phyloP scores from a whole-genome alignment of 2,113 vertebrate species.

The Odocoileus virginianus region DNA sequence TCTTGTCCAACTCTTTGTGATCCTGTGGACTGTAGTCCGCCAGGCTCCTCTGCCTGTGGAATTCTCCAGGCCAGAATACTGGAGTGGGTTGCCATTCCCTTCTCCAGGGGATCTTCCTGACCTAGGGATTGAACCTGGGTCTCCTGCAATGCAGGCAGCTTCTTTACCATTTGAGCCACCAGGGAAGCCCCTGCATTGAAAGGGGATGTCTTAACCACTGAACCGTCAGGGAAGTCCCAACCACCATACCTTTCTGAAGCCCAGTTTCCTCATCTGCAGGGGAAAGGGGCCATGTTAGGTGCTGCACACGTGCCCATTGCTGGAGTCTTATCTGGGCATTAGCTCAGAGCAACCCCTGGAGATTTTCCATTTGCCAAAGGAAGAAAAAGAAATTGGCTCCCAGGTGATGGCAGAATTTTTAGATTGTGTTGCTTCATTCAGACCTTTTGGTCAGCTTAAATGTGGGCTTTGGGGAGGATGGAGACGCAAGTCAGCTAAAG shows the following conservation, averaged over 20 bases:
- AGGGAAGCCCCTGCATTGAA: not conserved
- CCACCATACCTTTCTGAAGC: not conserved
- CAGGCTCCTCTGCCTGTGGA: not conserved
- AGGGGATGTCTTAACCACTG: not conserved
- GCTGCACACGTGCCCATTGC: not conserved
- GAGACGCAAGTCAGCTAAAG: constrained; percentile 28
- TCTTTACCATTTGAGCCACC: not conserved
- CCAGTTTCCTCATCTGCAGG: not conserved
- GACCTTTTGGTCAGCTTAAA: constrained; percentile 57
- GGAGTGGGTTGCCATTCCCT: not conserved
- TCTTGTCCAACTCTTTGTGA: not conserved
- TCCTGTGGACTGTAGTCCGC: not conserved
- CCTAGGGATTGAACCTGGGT: not conserved
- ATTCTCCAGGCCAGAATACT: not conserved
- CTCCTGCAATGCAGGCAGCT: not conserved
- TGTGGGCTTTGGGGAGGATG: constrained; percentile 42
- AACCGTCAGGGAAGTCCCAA: not conserved
- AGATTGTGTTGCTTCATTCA: constrained; percentile 63
- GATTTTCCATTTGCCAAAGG: constrained; percentile 70
- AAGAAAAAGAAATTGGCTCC: constrained; percentile 75
- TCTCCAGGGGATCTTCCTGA: not conserved
- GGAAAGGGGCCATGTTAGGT: not conserved
- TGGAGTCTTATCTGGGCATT: not conserved
- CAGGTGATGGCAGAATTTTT: constrained; percentile 75
- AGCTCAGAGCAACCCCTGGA: constrained; percentile 58